phyloP scores from a whole-genome alignment of 1,140 invertebrate genomes.

The Tribolium madens region DNA sequence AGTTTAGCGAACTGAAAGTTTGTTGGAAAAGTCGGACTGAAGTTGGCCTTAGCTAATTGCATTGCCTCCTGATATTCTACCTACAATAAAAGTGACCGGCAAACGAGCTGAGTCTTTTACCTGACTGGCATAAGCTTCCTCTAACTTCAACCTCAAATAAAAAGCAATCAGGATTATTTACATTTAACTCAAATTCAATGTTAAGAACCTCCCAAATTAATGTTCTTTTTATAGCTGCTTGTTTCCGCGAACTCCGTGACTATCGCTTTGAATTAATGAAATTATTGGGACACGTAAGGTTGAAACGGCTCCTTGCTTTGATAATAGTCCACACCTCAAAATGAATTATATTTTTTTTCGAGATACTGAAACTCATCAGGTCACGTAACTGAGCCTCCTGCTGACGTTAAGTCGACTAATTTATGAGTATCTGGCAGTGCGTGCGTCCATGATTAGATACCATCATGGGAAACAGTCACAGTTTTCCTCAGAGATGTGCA shows the following conservation, averaged over 20 bases:
- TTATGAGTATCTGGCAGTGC: constrained; percentile 56
- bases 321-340: constrained; percentile 37
- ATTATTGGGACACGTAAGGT: constrained; percentile 35
- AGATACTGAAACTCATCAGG: constrained; percentile 35
- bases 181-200: constrained; percentile 31
- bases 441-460: constrained; percentile 60
- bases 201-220: constrained; percentile 11
- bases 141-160: constrained; percentile 36
- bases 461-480: constrained; percentile 59
- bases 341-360: constrained; percentile 30
- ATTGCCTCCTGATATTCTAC: constrained; percentile 54
- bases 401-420: constrained; percentile 52
- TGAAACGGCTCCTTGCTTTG: constrained; percentile 5
- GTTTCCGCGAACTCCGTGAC: neutral
- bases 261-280: neutral
- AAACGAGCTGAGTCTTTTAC: constrained; percentile 41
- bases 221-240: constrained; percentile 6
- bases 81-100: constrained; percentile 48
- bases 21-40: constrained; percentile 45
- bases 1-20: constrained; percentile 47
- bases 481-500: constrained; percentile 60
- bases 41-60: constrained; percentile 51
- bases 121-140: constrained; percentile 48
- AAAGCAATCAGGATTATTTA: constrained; percentile 26
- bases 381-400: constrained; percentile 18